Evolutionary conservation across 1,140 invertebrate genomes (phyloP), one percentile per base, ranked within the genome.

Genomic region (Acyrthosiphon pisum): DNA sequence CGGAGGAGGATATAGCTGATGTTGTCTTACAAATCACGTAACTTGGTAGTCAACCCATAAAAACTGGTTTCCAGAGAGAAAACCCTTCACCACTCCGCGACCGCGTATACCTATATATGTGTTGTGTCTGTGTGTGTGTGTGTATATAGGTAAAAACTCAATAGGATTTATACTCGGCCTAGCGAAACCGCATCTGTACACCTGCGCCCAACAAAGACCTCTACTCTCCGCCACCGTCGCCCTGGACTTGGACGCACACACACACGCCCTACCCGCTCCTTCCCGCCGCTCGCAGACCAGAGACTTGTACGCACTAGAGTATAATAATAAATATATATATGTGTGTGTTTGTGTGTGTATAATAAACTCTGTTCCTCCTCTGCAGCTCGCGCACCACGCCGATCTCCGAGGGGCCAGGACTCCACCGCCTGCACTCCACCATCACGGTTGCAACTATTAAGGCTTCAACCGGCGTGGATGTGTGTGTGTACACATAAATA

Each of bases 11-110:
- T 81, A 86, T 81, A 86, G n/a, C 18, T 22, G 91, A 93, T 56
- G 91, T 93, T 93, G 91, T 93, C 91, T 93, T 93, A 93, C 91
- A 93, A 93, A 93, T 93, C 91, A 93, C 91, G 91, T 93, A 93
- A 93, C 91, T 93, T 56, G 91, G 91, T 93, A 93, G 91, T 93
- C 91, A 56, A 86, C 91, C 81, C 91, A 1, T 86, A 26, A 86
- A 93, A 93, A 93, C 91, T 84, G 76, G 91, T 93, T 93, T 93
- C 30, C 76, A 60, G 88, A 90, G 50, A 87, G 90, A 91, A 91
- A 91, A 91, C 41, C 90, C 90, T 91, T 68, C 90, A 26, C 90
- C 50, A 11, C 90, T 7, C n/a, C 37, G 9, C n/a, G 26, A 46
- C 48, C n/a, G 46, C 14, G 11, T 22, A n/a, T n/a, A 46, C 48